These are phyloP conservation scores for Oreochromis grahami DNA, from an alignment of 2,797 vertebrate species.

Conservation along the genomic window DNA sequence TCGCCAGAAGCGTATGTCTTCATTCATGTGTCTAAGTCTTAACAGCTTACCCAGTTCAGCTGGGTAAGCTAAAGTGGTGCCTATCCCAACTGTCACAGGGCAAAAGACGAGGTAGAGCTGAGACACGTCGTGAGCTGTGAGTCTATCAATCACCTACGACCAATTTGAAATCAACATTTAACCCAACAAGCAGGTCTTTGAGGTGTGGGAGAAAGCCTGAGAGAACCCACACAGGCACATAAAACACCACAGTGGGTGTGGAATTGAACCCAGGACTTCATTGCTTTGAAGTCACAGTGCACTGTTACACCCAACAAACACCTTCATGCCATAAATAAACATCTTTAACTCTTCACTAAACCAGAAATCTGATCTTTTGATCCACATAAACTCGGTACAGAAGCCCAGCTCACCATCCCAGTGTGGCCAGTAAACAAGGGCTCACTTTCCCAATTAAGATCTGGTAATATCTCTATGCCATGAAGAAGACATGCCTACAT, in stretches of 20 bases:
- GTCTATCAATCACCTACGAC: background rate
- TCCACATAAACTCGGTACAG: background rate
- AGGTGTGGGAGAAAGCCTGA: background rate
- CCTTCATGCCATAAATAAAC: background rate
- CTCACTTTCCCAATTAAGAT: background rate
- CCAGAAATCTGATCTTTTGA: background rate
- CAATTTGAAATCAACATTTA: background rate
- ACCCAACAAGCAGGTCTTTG: background rate
- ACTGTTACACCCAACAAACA: background rate
- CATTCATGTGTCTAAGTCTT: background rate
- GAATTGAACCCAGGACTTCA: background rate
- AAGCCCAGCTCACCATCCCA: background rate
- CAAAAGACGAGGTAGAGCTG: rapidly evolving
- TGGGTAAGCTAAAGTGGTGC: background rate
- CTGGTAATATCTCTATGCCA: background rate
- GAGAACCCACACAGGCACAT: background rate
- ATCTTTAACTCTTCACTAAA: background rate
- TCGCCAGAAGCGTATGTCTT: background rate
- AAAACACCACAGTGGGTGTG: background rate
- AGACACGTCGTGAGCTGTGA: background rate
- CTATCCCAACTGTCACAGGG: background rate
- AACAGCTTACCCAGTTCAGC: background rate
- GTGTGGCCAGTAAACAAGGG: background rate
- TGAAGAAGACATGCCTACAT: background rate
- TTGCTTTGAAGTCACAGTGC: background rate